A percentile compares a stretch with the other conserved stretches of the same genome.
These are phyloP conservation scores for Petrocephalus sullivani DNA, from an alignment of 2,797 vertebrate species.

Conservation along the genomic window DNA sequence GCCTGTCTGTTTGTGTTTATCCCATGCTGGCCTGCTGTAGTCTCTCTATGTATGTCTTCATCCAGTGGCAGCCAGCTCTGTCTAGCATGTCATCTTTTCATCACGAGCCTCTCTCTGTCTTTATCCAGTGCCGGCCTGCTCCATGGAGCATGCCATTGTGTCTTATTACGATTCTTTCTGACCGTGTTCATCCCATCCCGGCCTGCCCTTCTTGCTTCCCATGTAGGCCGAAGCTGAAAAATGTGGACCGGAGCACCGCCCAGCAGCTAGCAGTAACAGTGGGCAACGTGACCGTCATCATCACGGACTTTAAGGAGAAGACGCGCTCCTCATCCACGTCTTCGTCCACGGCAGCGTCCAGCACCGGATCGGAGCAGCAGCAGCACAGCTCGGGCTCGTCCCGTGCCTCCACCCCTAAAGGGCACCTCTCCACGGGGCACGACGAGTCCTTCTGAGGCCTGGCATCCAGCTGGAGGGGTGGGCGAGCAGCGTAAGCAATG, in stretches of 20 bases:
- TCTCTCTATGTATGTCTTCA: too few species aligned
- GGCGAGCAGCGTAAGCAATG: background rate
- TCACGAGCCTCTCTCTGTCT: background rate
- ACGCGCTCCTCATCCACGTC: constrained; percentile 96
- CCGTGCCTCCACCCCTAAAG: constrained; percentile 75
- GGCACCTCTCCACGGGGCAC: constrained; percentile 73
- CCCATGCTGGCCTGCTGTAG: too few species aligned
- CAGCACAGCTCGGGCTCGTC: constrained; percentile 97
- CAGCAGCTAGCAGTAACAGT: constrained; percentile 98
- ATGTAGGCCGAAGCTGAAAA: constrained; percentile 93
- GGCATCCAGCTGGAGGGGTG: background rate
- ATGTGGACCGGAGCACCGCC: constrained; percentile 94
- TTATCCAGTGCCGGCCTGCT: background rate
- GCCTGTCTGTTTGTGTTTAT: too few species aligned
- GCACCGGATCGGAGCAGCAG: constrained; percentile 93
- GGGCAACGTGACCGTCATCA: constrained; percentile 98
- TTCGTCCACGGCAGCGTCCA: constrained; percentile 97
- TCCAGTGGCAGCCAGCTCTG: background rate
- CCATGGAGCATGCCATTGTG: background rate
- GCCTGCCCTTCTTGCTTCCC: constrained; percentile 24
- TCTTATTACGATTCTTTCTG: too few species aligned
- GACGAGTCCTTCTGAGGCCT: constrained; percentile 74
- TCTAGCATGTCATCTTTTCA: background rate
- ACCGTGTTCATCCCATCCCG: background rate
- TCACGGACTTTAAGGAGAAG: constrained; percentile 99